A percentile compares a stretch with the other conserved stretches of the same genome.
Evolutionary conservation across 2,797 vertebrate genomes (phyloP).

Genomic region (Gambusia yucatana): DNA sequence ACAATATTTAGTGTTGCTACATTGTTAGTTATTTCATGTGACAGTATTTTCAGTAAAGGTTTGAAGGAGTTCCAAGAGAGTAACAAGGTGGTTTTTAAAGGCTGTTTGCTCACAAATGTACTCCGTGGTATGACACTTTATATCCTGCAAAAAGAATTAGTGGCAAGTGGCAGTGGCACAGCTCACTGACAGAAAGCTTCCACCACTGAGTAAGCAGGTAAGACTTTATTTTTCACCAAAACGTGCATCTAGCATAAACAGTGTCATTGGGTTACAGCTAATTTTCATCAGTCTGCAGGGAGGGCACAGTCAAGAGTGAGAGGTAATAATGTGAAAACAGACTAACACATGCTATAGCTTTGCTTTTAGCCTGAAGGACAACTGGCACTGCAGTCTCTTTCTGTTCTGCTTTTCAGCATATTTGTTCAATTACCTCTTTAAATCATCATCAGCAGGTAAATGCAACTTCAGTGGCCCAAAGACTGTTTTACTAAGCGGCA

Average conservation of each 20-base stretch:
- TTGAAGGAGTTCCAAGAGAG: neutral
- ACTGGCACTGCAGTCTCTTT: neutral
- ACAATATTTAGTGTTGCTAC: too few species aligned
- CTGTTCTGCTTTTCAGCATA: neutral
- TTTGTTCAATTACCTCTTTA: neutral
- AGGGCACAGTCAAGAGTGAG: neutral
- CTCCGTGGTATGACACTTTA: neutral
- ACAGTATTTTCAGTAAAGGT: neutral
- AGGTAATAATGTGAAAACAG: neutral
- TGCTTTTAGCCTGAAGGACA: slow-evolving; percentile 1
- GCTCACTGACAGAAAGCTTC: neutral
- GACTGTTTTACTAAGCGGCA: slow-evolving; percentile 11
- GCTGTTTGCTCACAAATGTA: neutral
- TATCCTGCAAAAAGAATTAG: neutral
- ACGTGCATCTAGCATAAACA: slow-evolving; percentile 48
- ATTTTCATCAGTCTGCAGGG: slow-evolving; percentile 18
- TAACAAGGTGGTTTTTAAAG: neutral
- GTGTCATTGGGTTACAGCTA: slow-evolving; percentile 37
- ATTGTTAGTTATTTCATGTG: neutral
- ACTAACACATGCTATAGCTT: neutral
- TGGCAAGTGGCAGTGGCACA: neutral
- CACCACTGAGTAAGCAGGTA: slow-evolving; percentile 20
- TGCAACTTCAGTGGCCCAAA: neutral
- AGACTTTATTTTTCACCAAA: slow-evolving; percentile 61
- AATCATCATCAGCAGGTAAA: slow-evolving; percentile 3